phyloP scores from a whole-genome alignment of 2,888 invertebrate species.

The Selenia dentaria region DNA sequence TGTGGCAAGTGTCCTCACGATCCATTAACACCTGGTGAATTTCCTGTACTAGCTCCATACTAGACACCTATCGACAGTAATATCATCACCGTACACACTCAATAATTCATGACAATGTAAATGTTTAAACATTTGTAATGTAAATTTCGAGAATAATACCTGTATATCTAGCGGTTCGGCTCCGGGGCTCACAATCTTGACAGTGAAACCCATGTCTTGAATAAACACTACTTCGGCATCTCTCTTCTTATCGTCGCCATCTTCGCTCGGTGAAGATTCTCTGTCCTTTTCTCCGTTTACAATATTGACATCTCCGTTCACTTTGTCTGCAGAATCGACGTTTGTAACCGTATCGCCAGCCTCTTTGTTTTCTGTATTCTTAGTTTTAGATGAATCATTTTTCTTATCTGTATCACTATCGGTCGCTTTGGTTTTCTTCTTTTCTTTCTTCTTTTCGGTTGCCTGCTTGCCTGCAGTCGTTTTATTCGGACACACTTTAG shows the following conservation, averaged over 20 bases:
- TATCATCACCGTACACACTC: conserved; percentile 22
- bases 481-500: conserved; percentile 52
- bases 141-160: conserved; percentile 67
- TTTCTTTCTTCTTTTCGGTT: conserved; percentile 67
- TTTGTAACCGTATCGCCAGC: conserved; percentile 44
- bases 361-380: conserved; percentile 50
- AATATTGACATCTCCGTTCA: conserved; percentile 60
- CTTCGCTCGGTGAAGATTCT: conserved; percentile 76
- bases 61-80: conserved; percentile 88
- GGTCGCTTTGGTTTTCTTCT: conserved; percentile 55
- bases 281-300: conserved; percentile 74
- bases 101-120: conserved; percentile 29
- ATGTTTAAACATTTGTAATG: conserved; percentile 20
- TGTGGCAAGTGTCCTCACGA: conserved; percentile 98
- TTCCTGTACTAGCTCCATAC: conserved; percentile 98
- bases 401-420: conserved; percentile 65
- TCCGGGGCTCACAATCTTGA: conserved; percentile 97
- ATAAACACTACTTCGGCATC: conserved; percentile 94
- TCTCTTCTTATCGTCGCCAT: conserved; percentile 84
- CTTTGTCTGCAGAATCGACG: conserved; percentile 50
- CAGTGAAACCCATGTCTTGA: conserved; percentile 96
- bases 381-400: conserved; percentile 50
- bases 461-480: conserved; percentile 51
- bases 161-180: conserved; percentile 97
- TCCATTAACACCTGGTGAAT: conserved; percentile 99